Conservation (phyloP, 2,797 vertebrate genomes). For the Peromyscus nudipes region DNA sequence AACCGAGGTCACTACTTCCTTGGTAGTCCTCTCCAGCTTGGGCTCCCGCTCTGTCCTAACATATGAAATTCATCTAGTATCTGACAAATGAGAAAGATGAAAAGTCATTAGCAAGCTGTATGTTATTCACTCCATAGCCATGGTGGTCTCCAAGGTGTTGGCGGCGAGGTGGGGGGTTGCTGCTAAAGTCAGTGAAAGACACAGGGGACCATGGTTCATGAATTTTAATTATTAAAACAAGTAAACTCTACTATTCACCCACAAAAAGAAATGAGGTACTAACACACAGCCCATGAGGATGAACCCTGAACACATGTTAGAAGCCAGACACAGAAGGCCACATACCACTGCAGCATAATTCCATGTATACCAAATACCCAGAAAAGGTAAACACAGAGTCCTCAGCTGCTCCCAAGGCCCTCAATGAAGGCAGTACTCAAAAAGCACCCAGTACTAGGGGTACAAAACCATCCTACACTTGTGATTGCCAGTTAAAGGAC, state of each 20-base stretch:
- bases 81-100: neutral
- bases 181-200: neutral
- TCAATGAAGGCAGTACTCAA: neutral
- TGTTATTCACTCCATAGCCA: neutral
- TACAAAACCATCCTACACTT: neutral
- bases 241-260: neutral
- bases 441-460: neutral
- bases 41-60: too few species aligned
- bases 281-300: neutral
- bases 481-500: neutral
- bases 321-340: neutral
- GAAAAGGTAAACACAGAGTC: neutral
- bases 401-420: neutral
- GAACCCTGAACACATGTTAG: neutral
- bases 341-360: neutral
- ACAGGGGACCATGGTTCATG: neutral
- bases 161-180: fast-evolving
- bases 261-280: neutral
- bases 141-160: neutral
- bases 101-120: neutral
- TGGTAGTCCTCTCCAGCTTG: neutral
- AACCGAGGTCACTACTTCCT: neutral
- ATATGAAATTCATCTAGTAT: neutral
- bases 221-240: neutral
- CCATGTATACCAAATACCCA: neutral